A percentile compares a stretch with the other conserved stretches of the same genome.
phyloP scores from a whole-genome alignment of 2,113 vertebrate genomes.

The Deroptyus accipitrinus region DNA sequence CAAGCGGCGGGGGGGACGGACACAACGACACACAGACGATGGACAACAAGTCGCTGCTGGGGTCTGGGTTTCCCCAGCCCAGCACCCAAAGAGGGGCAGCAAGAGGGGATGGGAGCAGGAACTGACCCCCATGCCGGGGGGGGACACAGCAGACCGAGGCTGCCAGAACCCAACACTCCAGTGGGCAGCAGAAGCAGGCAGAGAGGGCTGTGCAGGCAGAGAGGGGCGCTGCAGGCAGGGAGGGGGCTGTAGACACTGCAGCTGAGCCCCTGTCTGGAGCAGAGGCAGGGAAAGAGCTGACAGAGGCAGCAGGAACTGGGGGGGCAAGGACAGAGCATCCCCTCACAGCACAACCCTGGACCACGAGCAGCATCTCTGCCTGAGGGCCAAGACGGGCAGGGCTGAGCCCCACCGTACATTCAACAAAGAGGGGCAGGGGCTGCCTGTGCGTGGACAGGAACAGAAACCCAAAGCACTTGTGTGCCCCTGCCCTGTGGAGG shows the following conservation, averaged over 20 bases:
- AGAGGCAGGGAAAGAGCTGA: not conserved
- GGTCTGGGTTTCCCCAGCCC: rapidly evolving
- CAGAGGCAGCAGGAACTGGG: not conserved
- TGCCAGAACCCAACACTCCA: not conserved
- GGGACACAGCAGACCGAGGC: not conserved
- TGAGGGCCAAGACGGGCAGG: not conserved
- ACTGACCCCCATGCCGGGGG: not conserved
- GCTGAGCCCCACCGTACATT: not conserved
- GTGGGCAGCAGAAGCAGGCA: not conserved
- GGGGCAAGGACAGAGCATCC: not conserved
- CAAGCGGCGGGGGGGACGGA: not conserved
- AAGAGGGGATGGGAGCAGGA: rapidly evolving
- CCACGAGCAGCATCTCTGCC: not conserved
- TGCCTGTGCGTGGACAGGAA: not conserved
- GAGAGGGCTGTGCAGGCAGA: not conserved
- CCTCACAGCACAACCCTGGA: not conserved
- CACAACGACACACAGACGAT: no score
- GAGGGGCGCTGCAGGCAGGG: not conserved
- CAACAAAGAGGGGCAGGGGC: not conserved
- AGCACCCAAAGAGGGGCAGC: rapidly evolving
- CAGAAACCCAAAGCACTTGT: conserved; percentile 48
- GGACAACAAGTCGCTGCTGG: not conserved
- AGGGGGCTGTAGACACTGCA: not conserved
- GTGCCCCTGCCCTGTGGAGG: not conserved
- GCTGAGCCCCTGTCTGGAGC: not conserved